Base-by-base conservation (phyloP, 2,797 vertebrate species). In the Gephyroberyx darwinii region DNA sequence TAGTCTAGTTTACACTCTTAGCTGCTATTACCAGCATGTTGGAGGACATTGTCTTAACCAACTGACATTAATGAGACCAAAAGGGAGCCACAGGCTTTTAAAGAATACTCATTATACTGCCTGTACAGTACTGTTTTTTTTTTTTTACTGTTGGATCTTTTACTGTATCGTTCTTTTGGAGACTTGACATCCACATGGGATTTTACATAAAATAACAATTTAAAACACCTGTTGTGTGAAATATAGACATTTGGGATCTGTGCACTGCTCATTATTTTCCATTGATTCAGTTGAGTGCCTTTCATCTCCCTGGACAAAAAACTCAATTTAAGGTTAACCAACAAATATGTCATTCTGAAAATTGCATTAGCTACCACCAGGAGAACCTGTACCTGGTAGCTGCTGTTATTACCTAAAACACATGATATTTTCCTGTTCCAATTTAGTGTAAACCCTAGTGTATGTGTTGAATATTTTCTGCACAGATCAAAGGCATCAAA, bases 331-430 rank as follows among this genome's bases (percentile, higher is more conserved):
- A 80, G 71, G 68, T 76, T 60, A 69, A 74, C 35, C 43, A 52
- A 65, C 33, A 80, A 77, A 82, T 58, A 80, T 71, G 58, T 22
- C 20, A 30, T 74, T 85, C 71, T 60, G 13, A 78, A 86, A 86
- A 83, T 78, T 71, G 65, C 69, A 78, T 77, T 74, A 59, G 43
- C 48, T 60, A 33, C 65, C 48, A 64, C 17, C 52, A 54, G 5
- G 51, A 70, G 57, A 68, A 19, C 26, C 53, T 65, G 65, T 60
- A 57, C 57, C 68, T 41, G 39, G 37, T 52, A 55, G 35, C 54
- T 55, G 58, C 35, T 57, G 35, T 63, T 69, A 54, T 69, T 41
- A 43, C 19, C 14, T 72, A 30, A 72, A 19, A 31, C 12, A 50
- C 45, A 5, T n/a, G n/a, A 13, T 37, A n/a, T 54, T 48, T 63